Percentiles rank a stretch among this genome's conserved stretches.
phyloP scores from a whole-genome alignment of 2,888 invertebrate genomes.

The Zele albiditarsus region DNA sequence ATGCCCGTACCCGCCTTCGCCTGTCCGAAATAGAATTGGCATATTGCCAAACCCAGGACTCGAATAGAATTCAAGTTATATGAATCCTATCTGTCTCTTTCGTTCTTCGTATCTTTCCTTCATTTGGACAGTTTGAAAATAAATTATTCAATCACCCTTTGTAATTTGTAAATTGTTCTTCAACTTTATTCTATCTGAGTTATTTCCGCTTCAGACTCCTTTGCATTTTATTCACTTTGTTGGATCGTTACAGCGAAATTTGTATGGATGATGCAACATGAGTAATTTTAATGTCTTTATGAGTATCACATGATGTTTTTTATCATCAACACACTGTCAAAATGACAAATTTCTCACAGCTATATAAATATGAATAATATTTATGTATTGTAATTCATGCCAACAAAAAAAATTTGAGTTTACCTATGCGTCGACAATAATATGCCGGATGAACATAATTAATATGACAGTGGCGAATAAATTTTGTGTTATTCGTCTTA shows the following conservation, averaged over 20 bases:
- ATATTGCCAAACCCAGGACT: conserved; percentile 64
- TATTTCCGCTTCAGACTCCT: not conserved
- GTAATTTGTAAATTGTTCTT: not conserved
- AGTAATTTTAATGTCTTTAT: too few species aligned
- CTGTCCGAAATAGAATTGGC: conserved; percentile 71
- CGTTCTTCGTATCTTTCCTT: conserved; percentile 42
- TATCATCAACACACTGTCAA: not conserved
- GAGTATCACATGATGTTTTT: not conserved
- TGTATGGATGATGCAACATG: not conserved
- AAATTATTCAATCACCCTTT: not conserved
- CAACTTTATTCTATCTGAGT: not conserved
- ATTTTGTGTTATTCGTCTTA: not conserved
- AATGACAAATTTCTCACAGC: not conserved
- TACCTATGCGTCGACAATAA: not conserved
- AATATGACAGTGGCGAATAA: not conserved
- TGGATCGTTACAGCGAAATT: not conserved
- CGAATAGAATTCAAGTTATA: conserved; percentile 69
- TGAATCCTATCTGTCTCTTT: conserved; percentile 56
- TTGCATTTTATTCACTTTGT: not conserved
- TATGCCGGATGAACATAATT: not conserved
- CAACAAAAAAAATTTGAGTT: not conserved
- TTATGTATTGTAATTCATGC: not conserved
- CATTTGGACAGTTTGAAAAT: conserved; percentile 1
- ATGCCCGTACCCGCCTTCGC: conserved; percentile 68
- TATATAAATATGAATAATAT: not conserved